Evolutionary conservation across 2,797 vertebrate genomes (phyloP).

Genomic region (Crypturellus tataupa): DNA sequence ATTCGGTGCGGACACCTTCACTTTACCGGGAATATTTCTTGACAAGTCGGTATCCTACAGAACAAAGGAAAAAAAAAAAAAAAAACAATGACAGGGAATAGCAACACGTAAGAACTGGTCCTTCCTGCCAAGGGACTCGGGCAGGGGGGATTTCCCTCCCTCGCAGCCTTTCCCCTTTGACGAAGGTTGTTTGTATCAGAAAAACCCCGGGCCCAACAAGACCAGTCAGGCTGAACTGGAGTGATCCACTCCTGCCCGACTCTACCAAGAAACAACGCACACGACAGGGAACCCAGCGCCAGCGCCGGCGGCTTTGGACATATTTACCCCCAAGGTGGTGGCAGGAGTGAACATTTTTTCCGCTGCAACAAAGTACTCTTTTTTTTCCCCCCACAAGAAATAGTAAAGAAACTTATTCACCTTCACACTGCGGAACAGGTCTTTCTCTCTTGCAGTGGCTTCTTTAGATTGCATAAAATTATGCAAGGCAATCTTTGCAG

Average conservation of each 20-base stretch:
- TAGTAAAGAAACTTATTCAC: constrained; percentile 62
- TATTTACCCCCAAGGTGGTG: accelerated
- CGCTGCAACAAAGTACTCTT: no score
- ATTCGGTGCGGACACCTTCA: constrained; percentile 97
- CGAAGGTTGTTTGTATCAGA: accelerated
- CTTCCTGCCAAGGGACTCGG: not conserved
- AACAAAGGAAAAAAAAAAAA: not conserved
- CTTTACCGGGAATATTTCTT: constrained; percentile 96
- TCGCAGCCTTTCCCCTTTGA: not conserved
- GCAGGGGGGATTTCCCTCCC: not conserved
- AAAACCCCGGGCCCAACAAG: accelerated
- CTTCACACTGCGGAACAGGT: constrained; percentile 96
- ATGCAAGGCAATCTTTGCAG: constrained; percentile 93
- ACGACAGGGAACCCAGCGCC: accelerated
- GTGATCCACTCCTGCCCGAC: not conserved
- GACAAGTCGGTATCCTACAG: constrained; percentile 93
- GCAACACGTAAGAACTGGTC: accelerated
- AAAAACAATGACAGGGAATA: accelerated
- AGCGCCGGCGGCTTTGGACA: accelerated
- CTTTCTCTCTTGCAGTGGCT: constrained; percentile 89
- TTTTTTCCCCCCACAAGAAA: accelerated
- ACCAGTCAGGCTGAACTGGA: accelerated
- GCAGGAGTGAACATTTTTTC: accelerated
- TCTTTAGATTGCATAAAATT: constrained; percentile 96
- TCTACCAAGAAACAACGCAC: no score